These are phyloP conservation scores for Trichopria drosophilae DNA, from an alignment of 2,888 invertebrate species.

Conservation along the genomic window DNA sequence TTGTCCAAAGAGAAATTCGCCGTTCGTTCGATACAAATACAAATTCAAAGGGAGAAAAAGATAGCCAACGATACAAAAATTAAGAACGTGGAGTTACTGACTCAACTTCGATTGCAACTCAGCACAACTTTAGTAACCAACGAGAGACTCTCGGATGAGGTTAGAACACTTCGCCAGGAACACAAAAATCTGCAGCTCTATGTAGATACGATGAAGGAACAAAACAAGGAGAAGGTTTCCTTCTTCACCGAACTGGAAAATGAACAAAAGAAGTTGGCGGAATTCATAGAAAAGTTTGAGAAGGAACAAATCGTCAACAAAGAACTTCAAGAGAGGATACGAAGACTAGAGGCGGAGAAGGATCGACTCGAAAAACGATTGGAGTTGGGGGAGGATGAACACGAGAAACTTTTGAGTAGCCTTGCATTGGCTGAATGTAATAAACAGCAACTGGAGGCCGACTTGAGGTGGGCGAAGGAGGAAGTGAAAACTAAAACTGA, in stretches of 20 bases:
- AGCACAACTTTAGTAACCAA: slow-evolving; percentile 69
- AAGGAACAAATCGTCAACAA: slow-evolving; percentile 40
- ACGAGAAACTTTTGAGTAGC: slow-evolving; percentile 55
- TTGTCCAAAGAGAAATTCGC: slow-evolving; percentile 45
- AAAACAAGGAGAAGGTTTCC: too few relatives aligned
- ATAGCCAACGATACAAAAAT: slow-evolving; percentile 38
- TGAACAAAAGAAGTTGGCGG: slow-evolving; percentile 41
- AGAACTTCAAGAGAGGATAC: slow-evolving; percentile 60
- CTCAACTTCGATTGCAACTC: slow-evolving; percentile 54
- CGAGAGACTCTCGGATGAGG: slow-evolving; percentile 65
- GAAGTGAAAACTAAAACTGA: slow-evolving; percentile 61
- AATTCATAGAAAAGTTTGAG: slow-evolving; percentile 42
- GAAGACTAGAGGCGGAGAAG: slow-evolving; percentile 59
- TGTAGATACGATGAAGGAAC: slow-evolving; percentile 42
- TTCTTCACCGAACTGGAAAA: slow-evolving; percentile 30
- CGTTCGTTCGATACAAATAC: slow-evolving; percentile 45
- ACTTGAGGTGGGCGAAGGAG: slow-evolving; percentile 59
- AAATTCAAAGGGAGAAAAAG: slow-evolving; percentile 44
- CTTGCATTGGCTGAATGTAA: slow-evolving; percentile 49
- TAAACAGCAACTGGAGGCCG: slow-evolving; percentile 61
- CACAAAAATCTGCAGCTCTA: slow-evolving; percentile 60
- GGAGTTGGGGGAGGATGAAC: slow-evolving; percentile 59
- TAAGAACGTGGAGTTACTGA: slow-evolving; percentile 46
- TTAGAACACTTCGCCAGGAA: slow-evolving; percentile 63
- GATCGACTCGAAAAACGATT: slow-evolving; percentile 60